Conservation (phyloP, 1,140 invertebrate genomes). For the Drosophila pectinifera region DNA sequence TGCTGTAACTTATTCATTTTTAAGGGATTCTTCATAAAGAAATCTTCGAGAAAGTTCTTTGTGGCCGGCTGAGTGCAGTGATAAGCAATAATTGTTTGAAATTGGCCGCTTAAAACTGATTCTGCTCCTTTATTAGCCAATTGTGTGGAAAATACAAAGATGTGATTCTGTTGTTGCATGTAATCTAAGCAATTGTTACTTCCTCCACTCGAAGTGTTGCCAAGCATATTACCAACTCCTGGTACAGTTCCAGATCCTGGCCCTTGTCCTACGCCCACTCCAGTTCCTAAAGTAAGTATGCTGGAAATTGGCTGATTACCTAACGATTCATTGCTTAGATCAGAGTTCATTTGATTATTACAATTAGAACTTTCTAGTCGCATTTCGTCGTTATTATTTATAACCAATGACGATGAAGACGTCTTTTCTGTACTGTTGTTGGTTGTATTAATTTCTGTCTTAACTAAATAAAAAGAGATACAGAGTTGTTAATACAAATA, state of each 20-base stretch:
- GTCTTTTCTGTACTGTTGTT: conserved; percentile 44
- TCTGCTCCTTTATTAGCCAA: conserved; percentile 98
- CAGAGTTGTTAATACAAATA: background rate
- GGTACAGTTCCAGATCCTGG: conserved; percentile 7
- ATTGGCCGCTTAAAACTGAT: conserved; percentile 94
- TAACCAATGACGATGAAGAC: conserved; percentile 12
- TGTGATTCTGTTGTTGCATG: conserved; percentile 98
- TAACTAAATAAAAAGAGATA: conserved; percentile 40
- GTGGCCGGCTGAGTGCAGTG: conserved; percentile 97
- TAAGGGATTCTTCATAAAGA: conserved; percentile 92
- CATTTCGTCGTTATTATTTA: conserved; percentile 53
- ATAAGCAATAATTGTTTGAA: conserved; percentile 96
- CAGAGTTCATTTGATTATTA: conserved; percentile 46
- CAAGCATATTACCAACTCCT: conserved; percentile 60
- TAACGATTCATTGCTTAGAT: conserved; percentile 47
- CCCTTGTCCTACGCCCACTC: background rate
- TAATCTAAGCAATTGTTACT: conserved; percentile 67
- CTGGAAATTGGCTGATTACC: conserved; percentile 19
- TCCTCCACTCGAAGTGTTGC: conserved; percentile 69
- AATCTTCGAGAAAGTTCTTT: conserved; percentile 96
- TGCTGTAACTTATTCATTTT: conserved; percentile 93
- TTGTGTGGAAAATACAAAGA: conserved; percentile 98
- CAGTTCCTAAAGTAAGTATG: conserved; percentile 23
- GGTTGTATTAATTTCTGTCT: conserved; percentile 50
- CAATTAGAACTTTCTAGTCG: conserved; percentile 26